Evolutionary conservation across 35 echinoderm and acorn worm species (phyloP).

Genomic region (Hemicentrotus pulcherrimus): DNA sequence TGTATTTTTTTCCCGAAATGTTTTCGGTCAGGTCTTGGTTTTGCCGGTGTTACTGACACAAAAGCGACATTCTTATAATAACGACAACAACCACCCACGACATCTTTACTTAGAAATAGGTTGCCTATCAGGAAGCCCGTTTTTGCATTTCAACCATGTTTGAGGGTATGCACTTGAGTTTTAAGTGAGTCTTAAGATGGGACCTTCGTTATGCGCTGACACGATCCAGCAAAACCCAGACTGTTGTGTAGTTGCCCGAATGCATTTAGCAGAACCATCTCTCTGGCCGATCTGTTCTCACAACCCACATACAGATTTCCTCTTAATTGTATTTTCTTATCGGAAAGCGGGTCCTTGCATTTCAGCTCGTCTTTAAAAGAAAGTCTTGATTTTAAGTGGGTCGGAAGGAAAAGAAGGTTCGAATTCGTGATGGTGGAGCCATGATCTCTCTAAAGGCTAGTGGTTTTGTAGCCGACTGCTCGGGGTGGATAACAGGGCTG

Average conservation of each 20-base stretch:
- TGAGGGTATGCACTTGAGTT: neutral
- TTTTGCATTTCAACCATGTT: neutral
- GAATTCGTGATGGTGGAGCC: no score
- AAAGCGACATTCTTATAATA: neutral
- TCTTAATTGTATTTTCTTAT: neutral
- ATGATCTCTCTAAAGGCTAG: no score
- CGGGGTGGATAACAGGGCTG: no score
- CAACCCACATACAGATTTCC: neutral
- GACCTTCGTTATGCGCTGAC: neutral
- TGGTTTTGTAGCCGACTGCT: no score
- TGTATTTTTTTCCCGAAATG: no score
- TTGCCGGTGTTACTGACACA: no score
- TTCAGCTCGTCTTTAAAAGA: neutral
- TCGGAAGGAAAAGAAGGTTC: no score
- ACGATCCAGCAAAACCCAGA: neutral
- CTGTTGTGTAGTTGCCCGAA: neutral
- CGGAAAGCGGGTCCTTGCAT: neutral
- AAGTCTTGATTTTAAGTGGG: neutral
- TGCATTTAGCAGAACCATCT: neutral
- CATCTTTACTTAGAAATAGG: neutral
- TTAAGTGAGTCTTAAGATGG: neutral
- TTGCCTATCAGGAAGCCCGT: neutral
- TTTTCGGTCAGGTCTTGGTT: no score
- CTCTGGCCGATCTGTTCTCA: no score
- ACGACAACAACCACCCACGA: neutral